Evolutionary conservation across 2,113 vertebrate genomes (phyloP), one percentile per base, ranked within the genome.

Genomic region (Cinclus cinclus): DNA sequence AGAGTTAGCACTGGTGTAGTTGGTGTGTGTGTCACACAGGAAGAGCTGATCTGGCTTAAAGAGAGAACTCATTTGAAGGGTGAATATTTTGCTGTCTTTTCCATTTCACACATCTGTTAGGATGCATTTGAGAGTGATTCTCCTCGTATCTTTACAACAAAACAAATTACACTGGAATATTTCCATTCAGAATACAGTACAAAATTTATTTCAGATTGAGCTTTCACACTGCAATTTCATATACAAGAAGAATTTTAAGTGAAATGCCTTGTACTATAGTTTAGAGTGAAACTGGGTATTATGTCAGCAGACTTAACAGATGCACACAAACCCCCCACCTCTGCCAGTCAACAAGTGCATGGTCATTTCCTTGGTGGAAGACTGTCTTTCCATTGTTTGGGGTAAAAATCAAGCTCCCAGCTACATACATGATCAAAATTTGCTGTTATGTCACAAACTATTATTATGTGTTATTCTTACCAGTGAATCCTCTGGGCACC

Each of bases 401-500:
- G 79, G 39, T 65, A 79, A 94, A 87, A 79, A 22, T 69, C 24
- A 81, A 80, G 20, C n/a, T 92, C 31, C n/a, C 27, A 52, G 28
- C 21, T 41, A 2, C 62, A 49, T 35, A n/a, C 15, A 35, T 14
- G 39, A 49, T 19, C 58, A 93, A 91, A 60, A 53, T 44, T 82
- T 46, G 23, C n/a, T 80, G 8, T 60, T 75, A 24, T 13, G 35
- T 67, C 64, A 70, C 73, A 65, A 37, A 56, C 13, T 23, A 37
- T 37, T 37, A 37, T 37, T 37, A 37, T 37, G 15, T 89, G 13
- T 58, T 56, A 37, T 53, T 93, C 99, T 98, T 98, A 99, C 99
- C 96, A 99, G 98, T 67, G 98, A 99, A 91, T 99, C 99, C 96
- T 99, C 99, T 35, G 99, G 98, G 92, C 99, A 99, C 62, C 99